Conservation (phyloP, 2,113 vertebrate species). For the Callopanchax toddi region DNA sequence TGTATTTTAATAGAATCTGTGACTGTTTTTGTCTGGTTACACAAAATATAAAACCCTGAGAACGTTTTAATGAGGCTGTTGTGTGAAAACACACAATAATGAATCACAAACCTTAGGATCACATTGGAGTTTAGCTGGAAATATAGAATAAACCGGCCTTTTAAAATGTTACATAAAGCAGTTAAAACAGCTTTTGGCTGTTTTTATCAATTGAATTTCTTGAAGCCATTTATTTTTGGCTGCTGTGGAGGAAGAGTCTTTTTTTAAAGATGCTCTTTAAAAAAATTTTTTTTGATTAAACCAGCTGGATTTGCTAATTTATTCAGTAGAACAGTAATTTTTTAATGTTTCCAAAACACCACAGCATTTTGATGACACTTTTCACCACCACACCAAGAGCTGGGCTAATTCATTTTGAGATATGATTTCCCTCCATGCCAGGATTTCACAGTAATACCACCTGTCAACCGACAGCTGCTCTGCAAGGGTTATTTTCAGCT, state of each 20-base stretch:
- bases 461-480: conserved; percentile 47
- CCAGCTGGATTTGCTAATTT: not conserved
- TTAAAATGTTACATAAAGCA: too few relatives aligned
- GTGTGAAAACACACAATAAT: not conserved
- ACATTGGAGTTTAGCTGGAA: too few relatives aligned
- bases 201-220: too few relatives aligned
- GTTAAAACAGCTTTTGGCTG: too few relatives aligned
- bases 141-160: too few relatives aligned
- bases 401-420: conserved; percentile 10
- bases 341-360: not conserved
- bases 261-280: not conserved
- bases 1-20: not conserved
- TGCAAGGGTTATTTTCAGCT: conserved; percentile 59
- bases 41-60: not conserved
- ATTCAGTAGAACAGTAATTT: not conserved
- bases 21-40: not conserved
- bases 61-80: not conserved
- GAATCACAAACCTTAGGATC: not conserved
- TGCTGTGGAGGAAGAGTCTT: too few relatives aligned
- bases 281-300: conserved; percentile 1
- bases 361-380: conserved; percentile 7
- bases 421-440: conserved; percentile 24
- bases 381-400: conserved; percentile 7
- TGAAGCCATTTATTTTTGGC: too few relatives aligned
- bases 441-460: conserved; percentile 30